Percentiles rank a stretch among this genome's conserved stretches.
These are phyloP conservation scores for Embidobia sp. DNA, from an alignment of 2,888 invertebrate genomes.

Conservation along the genomic window DNA sequence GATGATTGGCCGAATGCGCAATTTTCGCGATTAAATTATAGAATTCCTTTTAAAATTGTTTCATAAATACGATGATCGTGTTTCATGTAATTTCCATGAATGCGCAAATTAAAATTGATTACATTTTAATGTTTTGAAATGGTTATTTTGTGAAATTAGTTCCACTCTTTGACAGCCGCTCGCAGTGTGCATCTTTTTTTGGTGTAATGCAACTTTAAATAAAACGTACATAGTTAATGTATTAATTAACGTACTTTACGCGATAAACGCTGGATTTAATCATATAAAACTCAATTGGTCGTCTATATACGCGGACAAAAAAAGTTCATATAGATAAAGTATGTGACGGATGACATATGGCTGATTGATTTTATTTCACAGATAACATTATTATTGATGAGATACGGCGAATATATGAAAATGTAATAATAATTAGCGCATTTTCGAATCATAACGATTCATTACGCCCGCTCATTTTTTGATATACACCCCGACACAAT, in stretches of 20 bases:
- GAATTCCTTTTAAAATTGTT: conserved; percentile 56
- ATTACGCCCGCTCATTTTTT: conserved; percentile 12
- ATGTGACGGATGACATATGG: conserved; percentile 43
- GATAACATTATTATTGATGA: conserved; percentile 51
- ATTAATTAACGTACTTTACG: conserved; percentile 48
- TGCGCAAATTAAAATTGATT: conserved; percentile 54
- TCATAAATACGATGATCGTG: conserved; percentile 40
- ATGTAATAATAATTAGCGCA: conserved; percentile 48
- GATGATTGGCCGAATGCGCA: conserved; percentile 7
- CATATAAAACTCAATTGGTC: conserved; percentile 42
- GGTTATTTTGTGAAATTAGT: conserved; percentile 48
- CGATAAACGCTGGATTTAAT: conserved; percentile 40
- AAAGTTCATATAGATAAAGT: conserved; percentile 51
- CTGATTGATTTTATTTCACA: conserved; percentile 46
- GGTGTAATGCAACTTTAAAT: conserved; percentile 33
- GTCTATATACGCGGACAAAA: conserved; percentile 13
- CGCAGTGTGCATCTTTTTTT: too few relatives aligned
- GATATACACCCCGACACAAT: neutral
- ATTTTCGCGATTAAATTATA: conserved; percentile 44
- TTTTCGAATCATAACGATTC: conserved; percentile 39
- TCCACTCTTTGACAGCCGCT: conserved; percentile 28
- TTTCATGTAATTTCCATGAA: conserved; percentile 48
- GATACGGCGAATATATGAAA: conserved; percentile 46
- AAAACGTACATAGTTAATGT: conserved; percentile 40
- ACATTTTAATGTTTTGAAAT: conserved; percentile 51